Evolutionary conservation across 92 coral and sea anemone genomes (phyloP).

Genomic region (Montipora capitata): DNA sequence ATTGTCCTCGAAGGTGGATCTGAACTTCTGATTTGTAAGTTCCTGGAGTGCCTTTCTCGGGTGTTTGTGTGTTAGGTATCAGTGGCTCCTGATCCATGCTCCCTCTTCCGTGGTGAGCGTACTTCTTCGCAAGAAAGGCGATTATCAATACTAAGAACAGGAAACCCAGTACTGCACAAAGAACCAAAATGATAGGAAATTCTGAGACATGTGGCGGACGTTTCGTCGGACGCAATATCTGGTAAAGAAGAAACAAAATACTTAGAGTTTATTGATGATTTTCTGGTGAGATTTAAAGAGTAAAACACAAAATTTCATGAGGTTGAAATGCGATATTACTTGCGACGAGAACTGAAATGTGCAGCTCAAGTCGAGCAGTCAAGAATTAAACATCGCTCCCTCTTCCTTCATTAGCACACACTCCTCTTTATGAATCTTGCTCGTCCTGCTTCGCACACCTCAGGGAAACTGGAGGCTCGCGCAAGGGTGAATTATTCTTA

Average conservation of each 20-base stretch:
- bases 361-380: too few relatives aligned
- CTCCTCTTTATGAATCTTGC: too few relatives aligned
- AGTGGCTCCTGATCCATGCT: background rate
- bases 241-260: background rate
- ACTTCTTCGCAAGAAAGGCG: background rate
- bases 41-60: background rate
- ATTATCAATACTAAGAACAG: constrained; percentile 6
- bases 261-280: background rate
- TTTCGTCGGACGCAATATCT: background rate
- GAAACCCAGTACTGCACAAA: constrained; percentile 26
- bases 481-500: too few relatives aligned
- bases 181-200: background rate
- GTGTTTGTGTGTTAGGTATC: background rate
- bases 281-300: too few relatives aligned
- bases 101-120: background rate
- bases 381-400: too few relatives aligned
- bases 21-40: background rate
- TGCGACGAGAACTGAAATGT: too few relatives aligned
- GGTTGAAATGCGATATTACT: too few relatives aligned
- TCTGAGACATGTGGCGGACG: background rate
- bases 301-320: background rate
- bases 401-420: too few relatives aligned
- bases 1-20: background rate
- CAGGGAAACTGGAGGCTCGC: too few relatives aligned
- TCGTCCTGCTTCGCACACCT: too few relatives aligned